Evolutionary conservation across 2,888 invertebrate genomes (phyloP), one percentile per base, ranked within the genome.

Genomic region (Stenodera caucasica): DNA sequence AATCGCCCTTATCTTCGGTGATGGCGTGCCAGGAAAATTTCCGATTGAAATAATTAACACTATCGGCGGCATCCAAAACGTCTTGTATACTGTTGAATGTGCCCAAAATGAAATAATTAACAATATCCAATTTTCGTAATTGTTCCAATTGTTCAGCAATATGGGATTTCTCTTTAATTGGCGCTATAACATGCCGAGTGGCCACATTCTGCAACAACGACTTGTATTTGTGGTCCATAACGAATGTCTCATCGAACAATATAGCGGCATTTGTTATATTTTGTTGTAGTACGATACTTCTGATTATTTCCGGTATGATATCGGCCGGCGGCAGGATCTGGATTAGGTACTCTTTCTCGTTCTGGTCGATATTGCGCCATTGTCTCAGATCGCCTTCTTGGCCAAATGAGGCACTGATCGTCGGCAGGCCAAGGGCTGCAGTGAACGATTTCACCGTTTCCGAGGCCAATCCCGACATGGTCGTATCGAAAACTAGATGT

Each of bases 211-310:
- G 89, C 35, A 96, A 82, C 8, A 96, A 81, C 9, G 94, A 91
- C 80, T 95, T 94, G 80, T 94, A 96, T 80, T 96, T 95, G 82
- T 96, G 94, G 75, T 95, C 94, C 91, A 96, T 93, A 11, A 93
- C 91, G 5, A 45, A 45, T 12, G 45, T 45, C 23, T 90, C 87
- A 74, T 98, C 96, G 77, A 92, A 96, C 50, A 98, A 84, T 53
- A 98, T 92, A 6, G 94, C 96, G 12, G 95, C 94, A 76, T 94
- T 95, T 4, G 92, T 92, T 57, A 96, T 92, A 75, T 95, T 94
- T 80, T 94, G 90, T 66, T 88, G 86, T 0, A 86, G 83, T 3
- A 94, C 91, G 68, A 96, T 87, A 49, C 92, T 90, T 57, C 93
- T 83, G 0, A 97, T 86, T 0, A 91, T 88, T 78, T 93, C 91